Base-by-base conservation (phyloP, 2,113 vertebrate genomes). In the Tautogolabrus adspersus region DNA sequence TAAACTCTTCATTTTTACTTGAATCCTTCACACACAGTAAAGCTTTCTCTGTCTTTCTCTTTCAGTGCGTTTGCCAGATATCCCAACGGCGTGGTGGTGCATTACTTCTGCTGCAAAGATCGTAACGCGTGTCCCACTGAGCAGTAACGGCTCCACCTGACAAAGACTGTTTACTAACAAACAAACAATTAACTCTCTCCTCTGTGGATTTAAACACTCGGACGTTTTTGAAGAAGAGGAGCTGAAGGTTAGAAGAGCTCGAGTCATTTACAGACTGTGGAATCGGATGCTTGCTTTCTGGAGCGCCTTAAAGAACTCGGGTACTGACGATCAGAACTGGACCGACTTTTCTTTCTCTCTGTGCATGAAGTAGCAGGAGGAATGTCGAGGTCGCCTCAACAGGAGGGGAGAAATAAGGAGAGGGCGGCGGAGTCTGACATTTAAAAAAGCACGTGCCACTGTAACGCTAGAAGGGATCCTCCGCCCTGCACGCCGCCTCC, bases 61-160 rank as follows among this genome's bases (percentile, higher is more conserved):
- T 46, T 11, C 94, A 99, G 98, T 77, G 98, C 97, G 0, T 99
- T 99, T 89, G 98, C 98, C 88, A 95, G 97, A 81, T 99, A 99
- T 91, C 97, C 98, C 62, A 98, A 96, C 77, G 97, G 96, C 8
- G 96, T 98, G 84, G 97, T 99, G 3, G 97, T 99, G 69, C 98
- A 99, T 90, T 99, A 99, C 93, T 99, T 98, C 94, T 99, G 98
- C 94, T 98, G 98, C 92, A 99, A 98, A 94, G 98, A 99, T 82
- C 95, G 95, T 56, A 92, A 10, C 79, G 91, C 94, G 76, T 97
- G 95, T 89, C 87, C 97, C 0, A 88, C 93, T 0, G 97, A 99
- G 85, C 96, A 96, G 85, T 97, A 93, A 96, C 67, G 0, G 38
- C 57, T 15, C 7, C 69, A 16, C 42, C 21, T 10, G 57, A 26